phyloP scores from a whole-genome alignment of 2,113 vertebrate species.

The Microcebus ravelobensis region DNA sequence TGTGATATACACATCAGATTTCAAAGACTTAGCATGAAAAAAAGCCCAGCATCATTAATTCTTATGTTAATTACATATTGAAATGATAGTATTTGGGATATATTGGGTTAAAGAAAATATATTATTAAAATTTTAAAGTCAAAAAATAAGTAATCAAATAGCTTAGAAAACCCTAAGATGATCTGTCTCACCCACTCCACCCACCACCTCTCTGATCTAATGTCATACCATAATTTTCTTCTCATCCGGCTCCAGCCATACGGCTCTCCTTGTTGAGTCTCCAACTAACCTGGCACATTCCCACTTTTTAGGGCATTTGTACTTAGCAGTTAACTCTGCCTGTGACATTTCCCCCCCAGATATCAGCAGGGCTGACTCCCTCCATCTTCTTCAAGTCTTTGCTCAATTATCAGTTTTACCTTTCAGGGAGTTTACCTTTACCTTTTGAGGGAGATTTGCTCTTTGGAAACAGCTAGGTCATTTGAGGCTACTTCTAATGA shows the following conservation, averaged over 20 bases:
- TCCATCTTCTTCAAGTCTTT: background rate
- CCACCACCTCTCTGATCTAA: background rate
- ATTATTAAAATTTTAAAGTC: background rate
- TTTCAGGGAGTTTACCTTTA: background rate
- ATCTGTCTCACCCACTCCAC: background rate
- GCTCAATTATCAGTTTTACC: background rate
- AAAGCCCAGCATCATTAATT: background rate
- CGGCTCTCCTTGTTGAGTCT: background rate
- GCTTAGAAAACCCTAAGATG: background rate
- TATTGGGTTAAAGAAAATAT: background rate
- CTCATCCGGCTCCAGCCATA: background rate
- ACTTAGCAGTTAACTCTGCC: background rate
- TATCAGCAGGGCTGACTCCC: background rate
- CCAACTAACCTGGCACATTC: background rate
- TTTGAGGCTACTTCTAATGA: constrained; percentile 37
- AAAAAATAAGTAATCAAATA: background rate
- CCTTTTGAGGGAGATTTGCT: background rate
- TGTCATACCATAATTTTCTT: background rate
- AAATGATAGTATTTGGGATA: background rate
- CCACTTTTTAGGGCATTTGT: background rate
- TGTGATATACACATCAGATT: no score
- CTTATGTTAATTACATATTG: background rate
- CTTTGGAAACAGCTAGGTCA: background rate
- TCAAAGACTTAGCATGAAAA: background rate
- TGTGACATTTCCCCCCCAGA: background rate